A percentile compares a stretch with the other conserved stretches of the same genome.
Conservation (phyloP, 2,888 invertebrate genomes). For the Cerastis leucographa region DNA sequence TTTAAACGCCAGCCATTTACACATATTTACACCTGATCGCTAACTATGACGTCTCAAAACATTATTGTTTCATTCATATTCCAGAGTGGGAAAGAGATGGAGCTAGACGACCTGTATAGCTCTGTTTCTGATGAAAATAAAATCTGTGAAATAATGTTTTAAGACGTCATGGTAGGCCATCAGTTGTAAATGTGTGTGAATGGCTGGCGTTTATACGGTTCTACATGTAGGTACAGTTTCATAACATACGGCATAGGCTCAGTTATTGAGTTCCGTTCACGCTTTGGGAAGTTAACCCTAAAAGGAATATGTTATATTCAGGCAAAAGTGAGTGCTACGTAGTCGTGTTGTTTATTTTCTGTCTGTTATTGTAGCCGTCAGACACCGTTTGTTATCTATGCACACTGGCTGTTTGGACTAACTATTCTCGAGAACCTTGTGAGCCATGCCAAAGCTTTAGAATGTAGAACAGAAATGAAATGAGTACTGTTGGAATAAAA, state of each 20-base stretch:
- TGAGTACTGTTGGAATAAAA: neutral
- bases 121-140: too few species aligned
- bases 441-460: slow-evolving; percentile 32
- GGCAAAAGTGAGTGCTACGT: slow-evolving; percentile 31
- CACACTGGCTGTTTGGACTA: slow-evolving; percentile 47
- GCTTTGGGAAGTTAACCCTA: neutral
- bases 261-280: neutral
- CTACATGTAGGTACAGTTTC: neutral
- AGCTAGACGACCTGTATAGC: too few species aligned
- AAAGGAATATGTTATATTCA: slow-evolving; percentile 10
- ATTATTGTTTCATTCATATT: too few species aligned
- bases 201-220: neutral
- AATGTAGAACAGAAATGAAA: slow-evolving; percentile 29
- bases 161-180: too few species aligned
- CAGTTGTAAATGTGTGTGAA: neutral
- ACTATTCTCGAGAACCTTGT: slow-evolving; percentile 49
- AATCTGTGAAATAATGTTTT: too few species aligned
- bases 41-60: too few species aligned
- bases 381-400: slow-evolving; percentile 49
- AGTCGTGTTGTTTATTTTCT: slow-evolving; percentile 39
- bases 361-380: slow-evolving; percentile 47
- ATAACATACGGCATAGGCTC: neutral
- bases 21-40: too few species aligned
- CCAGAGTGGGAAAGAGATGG: too few species aligned
- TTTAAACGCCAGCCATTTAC: too few species aligned